Evolutionary conservation across 2,888 invertebrate genomes (phyloP), one percentile per base, ranked within the genome.

Genomic region (Spilosoma lubricipeda): DNA sequence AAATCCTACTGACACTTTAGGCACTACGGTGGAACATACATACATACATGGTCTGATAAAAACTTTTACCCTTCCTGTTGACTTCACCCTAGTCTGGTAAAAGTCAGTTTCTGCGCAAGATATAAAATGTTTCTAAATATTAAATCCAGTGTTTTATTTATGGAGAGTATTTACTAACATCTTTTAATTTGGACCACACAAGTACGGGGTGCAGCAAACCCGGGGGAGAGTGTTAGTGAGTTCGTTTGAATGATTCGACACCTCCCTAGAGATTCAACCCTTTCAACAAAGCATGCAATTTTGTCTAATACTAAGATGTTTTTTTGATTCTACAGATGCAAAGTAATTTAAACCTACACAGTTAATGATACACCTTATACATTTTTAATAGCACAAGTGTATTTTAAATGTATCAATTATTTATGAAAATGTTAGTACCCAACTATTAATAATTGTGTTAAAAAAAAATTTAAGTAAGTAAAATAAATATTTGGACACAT

Each of bases 221-320:
- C 91, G 81, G 77, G 92, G 92, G 94, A 92, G 89, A 90, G 91
- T 89, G 93, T 92, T 91, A 93, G 93, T 88, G 90, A 92, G 94
- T 92, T 93, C 93, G 90, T 93, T 92, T 92, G 91, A 93, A 93
- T 92, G 93, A 94, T 93, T 94, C 91, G 93, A 94, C 94, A 92
- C 93, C 90, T 94, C 95, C 94, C 93, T 76, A 80, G 93, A 90
- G 94, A 87, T 87, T 88, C 81, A 93, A 93, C 94, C 93, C 94
- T 93, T 94, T 92, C 82, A 82, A 85, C 86, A 59, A 81, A 85
- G 90, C 90, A 91, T 89, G 84, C 84, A 88, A 87, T 89, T 90
- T 90, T 88, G 90, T 89, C 89, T 90, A 87, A 90, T 89, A 88
- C 87, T 86, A 84, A 85, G 73, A 76, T 71, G 72, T 52, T 67